A percentile compares a stretch with the other conserved stretches of the same genome.
These are phyloP conservation scores for Ophion ventricosus DNA, from an alignment of 2,888 invertebrate genomes.

Conservation along the genomic window DNA sequence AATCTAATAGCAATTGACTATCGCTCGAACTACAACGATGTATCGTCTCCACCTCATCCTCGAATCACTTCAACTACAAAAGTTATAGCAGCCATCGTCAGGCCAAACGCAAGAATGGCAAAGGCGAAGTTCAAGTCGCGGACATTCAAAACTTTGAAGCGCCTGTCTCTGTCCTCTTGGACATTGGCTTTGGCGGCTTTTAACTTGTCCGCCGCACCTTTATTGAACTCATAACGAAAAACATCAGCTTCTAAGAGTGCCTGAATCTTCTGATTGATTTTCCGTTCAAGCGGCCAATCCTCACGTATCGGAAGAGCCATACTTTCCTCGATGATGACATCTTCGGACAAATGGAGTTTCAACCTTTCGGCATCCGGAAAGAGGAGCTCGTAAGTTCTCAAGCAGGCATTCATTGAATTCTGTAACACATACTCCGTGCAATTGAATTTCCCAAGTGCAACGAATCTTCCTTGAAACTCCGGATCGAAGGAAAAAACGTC, in stretches of 20 bases:
- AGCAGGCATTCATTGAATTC: constrained; percentile 13
- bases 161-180: background rate
- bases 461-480: background rate
- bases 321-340: background rate
- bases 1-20: no score
- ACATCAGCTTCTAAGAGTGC: background rate
- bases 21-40: no score
- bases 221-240: background rate
- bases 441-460: background rate
- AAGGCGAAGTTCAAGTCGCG: background rate
- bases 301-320: background rate
- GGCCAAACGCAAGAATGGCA: background rate
- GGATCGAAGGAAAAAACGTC: background rate
- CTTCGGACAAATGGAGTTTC: constrained; percentile 12
- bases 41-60: no score
- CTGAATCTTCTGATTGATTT: background rate
- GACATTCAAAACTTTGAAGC: background rate
- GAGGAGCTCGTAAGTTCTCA: background rate
- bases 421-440: background rate
- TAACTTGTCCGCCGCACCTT: background rate
- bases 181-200: background rate
- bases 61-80: no score
- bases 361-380: background rate
- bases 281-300: constrained; percentile 21
- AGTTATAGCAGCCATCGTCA: no score